These are phyloP conservation scores for Zosterops japonicus DNA, from an alignment of 2,113 vertebrate species.

Conservation along the genomic window DNA sequence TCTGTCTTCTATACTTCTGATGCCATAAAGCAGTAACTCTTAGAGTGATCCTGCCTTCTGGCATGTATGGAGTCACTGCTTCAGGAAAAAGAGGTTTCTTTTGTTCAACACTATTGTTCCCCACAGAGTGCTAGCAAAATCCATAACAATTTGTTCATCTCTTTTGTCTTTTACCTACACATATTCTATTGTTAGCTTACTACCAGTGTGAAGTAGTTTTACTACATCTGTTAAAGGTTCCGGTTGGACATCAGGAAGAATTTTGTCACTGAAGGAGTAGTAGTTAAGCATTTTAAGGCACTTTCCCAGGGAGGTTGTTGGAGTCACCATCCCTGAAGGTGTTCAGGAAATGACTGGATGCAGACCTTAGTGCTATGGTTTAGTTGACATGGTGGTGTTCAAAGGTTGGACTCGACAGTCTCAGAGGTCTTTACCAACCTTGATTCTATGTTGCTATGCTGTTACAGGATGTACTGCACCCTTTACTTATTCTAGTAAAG, in stretches of 20 bases:
- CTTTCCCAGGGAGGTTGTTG: not conserved
- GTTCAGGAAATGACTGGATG: accelerated
- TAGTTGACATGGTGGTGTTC: not conserved
- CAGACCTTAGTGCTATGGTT: not conserved
- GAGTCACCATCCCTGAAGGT: not conserved
- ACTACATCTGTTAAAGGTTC: not conserved
- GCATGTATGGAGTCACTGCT: not conserved
- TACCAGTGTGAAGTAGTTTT: not conserved
- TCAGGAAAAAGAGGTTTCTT: not conserved
- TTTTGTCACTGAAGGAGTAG: not conserved
- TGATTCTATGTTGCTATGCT: too few species aligned
- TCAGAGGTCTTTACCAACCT: not conserved
- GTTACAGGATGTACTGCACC: not conserved
- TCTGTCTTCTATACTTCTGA: not conserved
- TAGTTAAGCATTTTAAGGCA: not conserved
- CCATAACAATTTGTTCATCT: not conserved
- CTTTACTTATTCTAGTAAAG: not conserved
- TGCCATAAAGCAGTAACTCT: not conserved
- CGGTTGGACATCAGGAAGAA: not conserved
- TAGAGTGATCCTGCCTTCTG: not conserved
- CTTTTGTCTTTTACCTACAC: not conserved
- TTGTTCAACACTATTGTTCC: not conserved
- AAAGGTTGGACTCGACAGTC: not conserved
- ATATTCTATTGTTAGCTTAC: not conserved
- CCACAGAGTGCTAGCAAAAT: not conserved